A percentile compares a stretch with the other conserved stretches of the same genome.
phyloP scores from a whole-genome alignment of 2,113 vertebrate genomes.

The Erinaceus europaeus region DNA sequence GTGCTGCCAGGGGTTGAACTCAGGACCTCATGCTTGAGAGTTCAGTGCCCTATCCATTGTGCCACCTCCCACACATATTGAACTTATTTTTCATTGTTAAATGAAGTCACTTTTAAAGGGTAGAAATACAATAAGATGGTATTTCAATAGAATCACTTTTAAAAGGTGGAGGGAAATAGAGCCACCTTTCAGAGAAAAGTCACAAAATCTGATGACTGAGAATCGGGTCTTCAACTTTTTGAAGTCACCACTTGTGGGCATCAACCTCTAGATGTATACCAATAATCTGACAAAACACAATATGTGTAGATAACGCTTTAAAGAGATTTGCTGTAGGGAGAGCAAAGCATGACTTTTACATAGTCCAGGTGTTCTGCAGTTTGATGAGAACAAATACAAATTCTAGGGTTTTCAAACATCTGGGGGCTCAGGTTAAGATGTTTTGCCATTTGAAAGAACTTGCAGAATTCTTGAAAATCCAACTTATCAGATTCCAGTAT shows the following conservation, averaged over 20 bases:
- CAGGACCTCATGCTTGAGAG: too few species aligned
- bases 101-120: too few species aligned
- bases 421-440: neutral
- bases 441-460: slow-evolving; percentile 9
- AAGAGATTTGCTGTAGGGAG: neutral
- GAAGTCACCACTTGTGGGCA: neutral
- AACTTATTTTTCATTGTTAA: too few species aligned
- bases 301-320: neutral
- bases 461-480: slow-evolving; percentile 2
- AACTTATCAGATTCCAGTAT: neutral
- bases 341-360: slow-evolving; percentile 12
- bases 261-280: neutral
- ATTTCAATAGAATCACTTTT: too few species aligned
- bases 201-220: too few species aligned
- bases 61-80: too few species aligned
- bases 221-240: too few species aligned
- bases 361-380: slow-evolving; percentile 1
- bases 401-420: neutral
- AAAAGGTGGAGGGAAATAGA: too few species aligned
- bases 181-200: too few species aligned
- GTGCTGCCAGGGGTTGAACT: too few species aligned
- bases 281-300: neutral
- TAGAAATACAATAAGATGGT: too few species aligned
- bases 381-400: neutral
- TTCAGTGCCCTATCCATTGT: too few species aligned